Base-by-base conservation (phyloP, 2,797 vertebrate species). In the Alcedo atthis region DNA sequence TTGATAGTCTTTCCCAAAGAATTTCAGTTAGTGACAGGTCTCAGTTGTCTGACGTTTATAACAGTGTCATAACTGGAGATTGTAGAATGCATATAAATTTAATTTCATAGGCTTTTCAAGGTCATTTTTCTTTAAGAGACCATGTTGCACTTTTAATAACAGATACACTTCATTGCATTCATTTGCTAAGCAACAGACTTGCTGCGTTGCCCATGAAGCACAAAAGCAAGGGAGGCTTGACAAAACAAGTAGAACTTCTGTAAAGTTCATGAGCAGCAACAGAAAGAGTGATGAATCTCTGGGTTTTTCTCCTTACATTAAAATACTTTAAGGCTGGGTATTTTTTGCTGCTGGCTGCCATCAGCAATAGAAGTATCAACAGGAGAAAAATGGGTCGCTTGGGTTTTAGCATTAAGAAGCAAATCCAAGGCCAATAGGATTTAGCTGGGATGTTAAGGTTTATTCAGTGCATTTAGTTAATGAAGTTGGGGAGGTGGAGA, bases 371-470 rank as follows among this genome's bases (percentile, higher is more conserved):
- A 93, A 79, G 84, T 96, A 97, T 94, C 95, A 94, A 95, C 93
- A 98, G 98, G 98, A 98, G 98, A 98, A 98, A 99, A 99, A 98
- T 99, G 96, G 99, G 98, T 99, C 98, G 98, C 98, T 98, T 96
- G 98, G 98, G 98, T 98, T 97, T 99, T 99, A 99, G 98, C 97
- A 97, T 98, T 98, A 98, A 98, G 97, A 96, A 98, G 98, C 97
- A 99, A 99, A 99, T 99, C 98, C 98, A 93, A 88, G 88, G 97
- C 96, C 98, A 98, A 98, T 98, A 98, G 98, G 98, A 99, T 99
- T 98, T 99, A 98, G 97, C 96, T 89, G 97, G 97, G 97, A 98
- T 97, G 98, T 97, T 97, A 97, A 97, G 97, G 97, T 98, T 98
- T 98, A 97, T 98, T 98, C 97, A 96, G 97, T 98, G 97, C 97